These are phyloP conservation scores for Lampris incognitus DNA, from an alignment of 2,113 vertebrate genomes.

Conservation along the genomic window DNA sequence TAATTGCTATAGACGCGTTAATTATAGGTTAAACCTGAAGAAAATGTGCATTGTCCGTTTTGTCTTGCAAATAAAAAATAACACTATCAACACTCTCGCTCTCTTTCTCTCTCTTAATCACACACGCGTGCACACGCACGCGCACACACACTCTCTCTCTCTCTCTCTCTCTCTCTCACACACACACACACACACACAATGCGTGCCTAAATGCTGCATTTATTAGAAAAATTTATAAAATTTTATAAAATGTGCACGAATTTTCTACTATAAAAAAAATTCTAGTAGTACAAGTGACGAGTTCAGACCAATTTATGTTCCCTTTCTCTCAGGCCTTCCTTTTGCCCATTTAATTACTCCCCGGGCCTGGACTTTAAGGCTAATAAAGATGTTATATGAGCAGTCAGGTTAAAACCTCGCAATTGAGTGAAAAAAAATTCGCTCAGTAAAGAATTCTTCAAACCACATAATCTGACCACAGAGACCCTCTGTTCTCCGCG, in stretches of 20 bases:
- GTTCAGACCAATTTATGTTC: neutral
- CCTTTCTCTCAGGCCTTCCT: too few species aligned
- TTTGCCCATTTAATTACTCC: conserved; percentile 5
- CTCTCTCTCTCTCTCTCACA: neutral
- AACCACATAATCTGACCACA: conserved; percentile 75
- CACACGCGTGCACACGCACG: too few species aligned
- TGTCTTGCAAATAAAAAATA: too few species aligned
- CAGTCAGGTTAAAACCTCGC: conserved; percentile 53
- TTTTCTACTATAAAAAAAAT: too few species aligned
- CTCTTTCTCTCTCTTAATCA: too few species aligned
- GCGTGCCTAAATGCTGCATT: neutral
- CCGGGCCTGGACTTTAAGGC: conserved; percentile 51
- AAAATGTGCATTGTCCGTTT: too few species aligned
- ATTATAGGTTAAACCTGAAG: too few species aligned
- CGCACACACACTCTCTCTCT: too few species aligned
- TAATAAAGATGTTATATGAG: conserved; percentile 75
- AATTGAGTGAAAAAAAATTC: conserved; percentile 59
- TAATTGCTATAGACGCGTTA: too few species aligned
- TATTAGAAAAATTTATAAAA: too few species aligned
- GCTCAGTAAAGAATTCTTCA: conserved; percentile 62
- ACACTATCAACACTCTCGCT: too few species aligned
- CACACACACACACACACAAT: neutral
- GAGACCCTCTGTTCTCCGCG: conserved; percentile 67
- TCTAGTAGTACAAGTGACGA: neutral
- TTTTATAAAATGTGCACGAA: too few species aligned